These are phyloP conservation scores for Indicator indicator DNA, from an alignment of 2,113 vertebrate species.

Conservation along the genomic window DNA sequence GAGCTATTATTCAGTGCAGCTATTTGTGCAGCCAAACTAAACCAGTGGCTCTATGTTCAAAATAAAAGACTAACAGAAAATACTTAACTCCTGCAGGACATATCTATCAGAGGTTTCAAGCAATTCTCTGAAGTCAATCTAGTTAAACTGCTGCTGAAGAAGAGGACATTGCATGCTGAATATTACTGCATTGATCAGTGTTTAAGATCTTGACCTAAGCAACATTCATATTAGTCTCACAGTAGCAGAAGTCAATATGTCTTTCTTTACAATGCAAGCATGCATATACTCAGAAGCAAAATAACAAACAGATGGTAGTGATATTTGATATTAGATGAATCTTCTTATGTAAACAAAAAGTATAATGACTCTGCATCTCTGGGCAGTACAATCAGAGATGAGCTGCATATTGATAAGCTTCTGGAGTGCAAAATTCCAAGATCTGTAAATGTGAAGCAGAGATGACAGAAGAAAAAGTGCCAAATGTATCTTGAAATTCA, in stretches of 20 bases:
- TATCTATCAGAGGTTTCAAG: background rate
- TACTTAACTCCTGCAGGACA: background rate
- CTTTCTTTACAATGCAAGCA: background rate
- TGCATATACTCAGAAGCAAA: background rate
- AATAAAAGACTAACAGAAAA: background rate
- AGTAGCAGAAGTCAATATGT: background rate
- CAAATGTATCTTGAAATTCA: background rate
- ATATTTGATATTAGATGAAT: background rate
- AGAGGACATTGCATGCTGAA: background rate
- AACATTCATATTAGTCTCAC: background rate
- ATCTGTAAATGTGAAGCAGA: background rate
- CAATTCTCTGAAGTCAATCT: background rate
- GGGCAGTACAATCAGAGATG: background rate
- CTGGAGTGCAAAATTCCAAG: background rate
- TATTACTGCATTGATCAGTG: background rate
- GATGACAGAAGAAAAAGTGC: background rate
- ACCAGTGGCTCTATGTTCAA: background rate
- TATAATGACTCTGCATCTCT: background rate
- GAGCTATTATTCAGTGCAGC: background rate
- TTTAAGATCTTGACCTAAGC: background rate
- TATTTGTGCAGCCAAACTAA: background rate
- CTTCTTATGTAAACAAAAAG: background rate
- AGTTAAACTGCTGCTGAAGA: background rate
- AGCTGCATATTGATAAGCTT: background rate
- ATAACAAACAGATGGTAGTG: background rate